Evolutionary conservation across 2,888 invertebrate genomes (phyloP).

Genomic region (Melanargia galathea): DNA sequence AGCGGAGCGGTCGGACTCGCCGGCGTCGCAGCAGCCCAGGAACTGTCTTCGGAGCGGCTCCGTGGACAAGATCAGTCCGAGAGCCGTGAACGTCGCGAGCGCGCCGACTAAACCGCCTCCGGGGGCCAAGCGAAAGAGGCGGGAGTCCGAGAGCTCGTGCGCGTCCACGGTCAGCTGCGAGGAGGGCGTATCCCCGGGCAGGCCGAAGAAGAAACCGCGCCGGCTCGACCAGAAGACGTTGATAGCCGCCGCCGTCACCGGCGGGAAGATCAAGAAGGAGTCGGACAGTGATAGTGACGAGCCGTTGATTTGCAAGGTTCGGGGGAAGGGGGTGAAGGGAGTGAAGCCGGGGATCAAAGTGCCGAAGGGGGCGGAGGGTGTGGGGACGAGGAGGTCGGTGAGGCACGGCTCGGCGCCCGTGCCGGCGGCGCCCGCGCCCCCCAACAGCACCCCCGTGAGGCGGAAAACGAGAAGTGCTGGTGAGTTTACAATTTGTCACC

Average conservation of each 20-base stretch:
- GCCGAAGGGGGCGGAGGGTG: constrained; percentile 65
- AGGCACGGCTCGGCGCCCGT: constrained; percentile 67
- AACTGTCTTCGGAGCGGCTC: constrained; percentile 65
- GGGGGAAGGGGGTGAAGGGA: constrained; percentile 66
- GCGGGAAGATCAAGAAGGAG: constrained; percentile 82
- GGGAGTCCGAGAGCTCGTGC: constrained; percentile 89
- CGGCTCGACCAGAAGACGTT: constrained; percentile 63
- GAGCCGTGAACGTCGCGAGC: constrained; percentile 43
- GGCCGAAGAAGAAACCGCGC: constrained; percentile 69
- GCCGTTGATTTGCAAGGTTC: constrained; percentile 88
- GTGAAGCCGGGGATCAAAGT: constrained; percentile 47
- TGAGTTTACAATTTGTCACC: constrained; percentile 56
- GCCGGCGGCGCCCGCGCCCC: constrained; percentile 52
- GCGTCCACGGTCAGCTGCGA: constrained; percentile 85
- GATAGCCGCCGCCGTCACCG: constrained; percentile 77
- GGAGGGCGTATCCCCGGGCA: constrained; percentile 68
- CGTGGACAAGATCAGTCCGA: constrained; percentile 66
- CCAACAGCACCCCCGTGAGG: constrained; percentile 59
- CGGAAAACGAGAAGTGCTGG: constrained; percentile 88
- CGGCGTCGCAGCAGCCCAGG: constrained; percentile 57
- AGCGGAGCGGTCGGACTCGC: constrained; percentile 63
- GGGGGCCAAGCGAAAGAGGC: constrained; percentile 86
- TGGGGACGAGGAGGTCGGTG: constrained; percentile 82
- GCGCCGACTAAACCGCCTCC: constrained; percentile 50
- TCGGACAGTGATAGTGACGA: constrained; percentile 91